Conservation (phyloP, 2,113 vertebrate species). For the Dissostichus mawsoni region DNA sequence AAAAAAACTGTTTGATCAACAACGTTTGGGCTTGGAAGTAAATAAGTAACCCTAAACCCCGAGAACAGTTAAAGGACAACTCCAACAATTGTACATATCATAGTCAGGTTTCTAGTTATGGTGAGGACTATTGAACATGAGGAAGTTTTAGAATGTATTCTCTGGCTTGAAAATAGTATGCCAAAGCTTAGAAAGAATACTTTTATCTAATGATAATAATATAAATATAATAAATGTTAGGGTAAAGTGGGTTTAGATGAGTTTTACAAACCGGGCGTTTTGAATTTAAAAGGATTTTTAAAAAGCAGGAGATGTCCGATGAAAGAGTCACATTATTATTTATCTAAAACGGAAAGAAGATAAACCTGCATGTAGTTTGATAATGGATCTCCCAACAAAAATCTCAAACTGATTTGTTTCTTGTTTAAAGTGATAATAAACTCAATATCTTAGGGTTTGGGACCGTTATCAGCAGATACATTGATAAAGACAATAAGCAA, state of each 20-base stretch:
- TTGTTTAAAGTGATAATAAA: neutral
- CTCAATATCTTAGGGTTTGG: neutral
- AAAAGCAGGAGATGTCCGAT: neutral
- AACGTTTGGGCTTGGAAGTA: neutral
- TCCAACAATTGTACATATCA: neutral
- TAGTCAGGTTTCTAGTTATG: neutral
- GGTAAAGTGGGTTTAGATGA: neutral
- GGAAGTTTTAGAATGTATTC: neutral
- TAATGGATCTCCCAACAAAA: neutral
- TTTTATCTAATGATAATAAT: neutral
- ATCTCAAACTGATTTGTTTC: neutral
- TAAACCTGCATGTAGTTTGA: neutral
- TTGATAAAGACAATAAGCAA: neutral
- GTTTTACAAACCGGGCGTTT: neutral
- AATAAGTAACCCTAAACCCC: neutral
- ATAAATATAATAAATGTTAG: neutral
- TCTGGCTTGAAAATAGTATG: neutral
- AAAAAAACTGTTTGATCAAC: slow-evolving; percentile 2
- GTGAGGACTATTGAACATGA: neutral
- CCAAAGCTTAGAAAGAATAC: neutral
- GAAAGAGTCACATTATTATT: neutral
- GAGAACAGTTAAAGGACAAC: neutral
- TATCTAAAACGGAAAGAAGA: neutral
- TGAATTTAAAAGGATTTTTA: neutral
- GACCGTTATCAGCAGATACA: neutral